Conservation (phyloP, 2,888 invertebrate species). For the Hydrotaea diabolus region DNA sequence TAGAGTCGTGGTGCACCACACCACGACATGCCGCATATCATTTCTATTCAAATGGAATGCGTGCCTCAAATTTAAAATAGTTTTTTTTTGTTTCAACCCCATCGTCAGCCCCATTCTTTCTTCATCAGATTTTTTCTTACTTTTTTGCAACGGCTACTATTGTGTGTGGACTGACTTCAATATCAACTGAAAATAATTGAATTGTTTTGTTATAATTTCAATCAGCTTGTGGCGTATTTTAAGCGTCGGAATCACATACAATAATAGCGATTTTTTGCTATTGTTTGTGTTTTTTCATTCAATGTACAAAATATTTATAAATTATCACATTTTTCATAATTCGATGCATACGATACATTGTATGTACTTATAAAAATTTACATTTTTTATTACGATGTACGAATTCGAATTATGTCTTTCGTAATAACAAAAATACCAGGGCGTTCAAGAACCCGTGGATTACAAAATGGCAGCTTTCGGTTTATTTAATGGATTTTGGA, state of each 20-base stretch:
- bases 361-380: too few relatives aligned
- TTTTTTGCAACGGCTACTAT: not conserved
- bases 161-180: not conserved
- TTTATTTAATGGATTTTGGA: too few relatives aligned
- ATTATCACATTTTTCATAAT: not conserved
- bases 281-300: not conserved
- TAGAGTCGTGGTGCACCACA: not conserved
- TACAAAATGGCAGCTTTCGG: too few relatives aligned
- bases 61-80: constrained; percentile 58
- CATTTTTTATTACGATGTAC: too few relatives aligned
- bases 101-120: too few relatives aligned
- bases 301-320: not conserved
- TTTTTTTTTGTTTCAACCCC: not conserved
- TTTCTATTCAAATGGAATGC: constrained; percentile 46
- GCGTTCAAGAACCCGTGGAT: too few relatives aligned
- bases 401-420: too few relatives aligned
- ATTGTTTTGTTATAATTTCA: constrained; percentile 63
- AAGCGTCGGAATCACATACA: not conserved
- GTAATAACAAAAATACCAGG: too few relatives aligned
- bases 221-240: constrained; percentile 57
- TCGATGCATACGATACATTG: too few relatives aligned
- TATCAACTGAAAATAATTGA: constrained; percentile 42
- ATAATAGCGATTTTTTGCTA: not conserved
- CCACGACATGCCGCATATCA: constrained; percentile 47
- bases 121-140: too few relatives aligned